A percentile compares a stretch with the other conserved stretches of the same genome.
phyloP scores from a whole-genome alignment of 2,888 invertebrate genomes.

The Piscicola geometra region DNA sequence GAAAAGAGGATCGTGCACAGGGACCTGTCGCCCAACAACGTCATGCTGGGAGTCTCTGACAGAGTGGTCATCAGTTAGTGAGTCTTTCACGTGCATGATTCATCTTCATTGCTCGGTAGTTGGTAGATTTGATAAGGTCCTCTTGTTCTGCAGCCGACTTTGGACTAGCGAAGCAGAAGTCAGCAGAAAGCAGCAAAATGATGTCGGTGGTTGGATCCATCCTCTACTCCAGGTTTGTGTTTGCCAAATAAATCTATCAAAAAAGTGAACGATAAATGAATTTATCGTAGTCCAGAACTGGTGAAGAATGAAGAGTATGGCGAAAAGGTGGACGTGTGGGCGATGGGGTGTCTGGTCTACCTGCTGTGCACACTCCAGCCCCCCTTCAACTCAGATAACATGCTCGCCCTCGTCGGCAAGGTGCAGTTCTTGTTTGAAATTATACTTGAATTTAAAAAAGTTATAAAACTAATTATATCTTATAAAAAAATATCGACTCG shows the following conservation, averaged over 20 bases:
- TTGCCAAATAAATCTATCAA: background rate
- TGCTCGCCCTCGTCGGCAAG: slow-evolving; percentile 54
- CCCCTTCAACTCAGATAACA: slow-evolving; percentile 53
- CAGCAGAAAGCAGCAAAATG: slow-evolving; percentile 56
- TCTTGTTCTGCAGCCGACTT: slow-evolving; percentile 54
- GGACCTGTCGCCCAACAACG: slow-evolving; percentile 56
- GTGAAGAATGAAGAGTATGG: slow-evolving; percentile 57
- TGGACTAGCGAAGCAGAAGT: slow-evolving; percentile 58
- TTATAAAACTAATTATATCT: too few relatives aligned
- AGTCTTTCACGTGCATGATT: too few relatives aligned
- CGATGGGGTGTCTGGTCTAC: slow-evolving; percentile 57
- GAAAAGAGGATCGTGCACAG: slow-evolving; percentile 57
- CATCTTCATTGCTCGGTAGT: too few relatives aligned
- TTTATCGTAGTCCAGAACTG: slow-evolving; percentile 54
- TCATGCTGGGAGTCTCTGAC: slow-evolving; percentile 56
- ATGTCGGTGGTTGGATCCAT: slow-evolving; percentile 58
- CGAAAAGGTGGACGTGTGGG: slow-evolving; percentile 59
- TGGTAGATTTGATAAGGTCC: background rate
- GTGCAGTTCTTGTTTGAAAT: slow-evolving; percentile 44
- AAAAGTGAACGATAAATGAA: background rate
- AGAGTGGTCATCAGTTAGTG: slow-evolving; percentile 56
- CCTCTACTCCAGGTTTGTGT: slow-evolving; percentile 55
- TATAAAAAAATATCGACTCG: too few relatives aligned
- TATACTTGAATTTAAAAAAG: too few relatives aligned
- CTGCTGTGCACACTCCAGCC: slow-evolving; percentile 57